phyloP scores from a whole-genome alignment of 2,888 invertebrate genomes.

The Drosophila multiciliata region DNA sequence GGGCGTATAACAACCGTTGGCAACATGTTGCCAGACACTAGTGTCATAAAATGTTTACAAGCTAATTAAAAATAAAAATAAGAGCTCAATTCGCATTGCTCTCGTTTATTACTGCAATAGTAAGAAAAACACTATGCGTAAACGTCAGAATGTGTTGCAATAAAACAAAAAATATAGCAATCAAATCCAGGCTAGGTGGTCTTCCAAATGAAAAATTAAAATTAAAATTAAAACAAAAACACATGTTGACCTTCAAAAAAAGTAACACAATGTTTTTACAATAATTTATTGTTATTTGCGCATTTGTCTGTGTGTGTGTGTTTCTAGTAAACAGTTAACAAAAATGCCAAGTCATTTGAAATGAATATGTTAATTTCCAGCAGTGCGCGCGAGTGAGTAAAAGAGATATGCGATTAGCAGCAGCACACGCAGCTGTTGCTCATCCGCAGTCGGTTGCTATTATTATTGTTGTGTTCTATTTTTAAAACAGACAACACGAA shows the following conservation, averaged over 20 bases:
- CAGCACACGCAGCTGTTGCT: conserved; percentile 7
- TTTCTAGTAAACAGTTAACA: conserved; percentile 2
- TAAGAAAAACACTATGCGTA: conserved; percentile 9
- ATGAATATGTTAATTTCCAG: conserved; percentile 10
- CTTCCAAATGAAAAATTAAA: background rate
- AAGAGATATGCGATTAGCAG: background rate
- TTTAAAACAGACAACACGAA: conserved; percentile 5
- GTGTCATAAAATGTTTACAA: conserved; percentile 55
- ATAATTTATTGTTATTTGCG: conserved; percentile 3
- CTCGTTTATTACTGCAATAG: conserved; percentile 33
- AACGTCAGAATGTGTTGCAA: conserved; percentile 56
- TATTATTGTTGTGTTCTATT: conserved; percentile 8
- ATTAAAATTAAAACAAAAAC: conserved; percentile 18
- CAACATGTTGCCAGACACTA: conserved; percentile 65
- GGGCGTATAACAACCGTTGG: conserved; percentile 45
- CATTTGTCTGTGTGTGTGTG: background rate
- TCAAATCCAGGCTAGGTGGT: conserved; percentile 18
- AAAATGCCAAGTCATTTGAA: conserved; percentile 12
- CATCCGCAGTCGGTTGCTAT: background rate
- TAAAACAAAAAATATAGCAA: conserved; percentile 44
- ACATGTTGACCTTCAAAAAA: conserved; percentile 66
- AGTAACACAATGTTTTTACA: conserved; percentile 21
- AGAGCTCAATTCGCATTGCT: conserved; percentile 47
- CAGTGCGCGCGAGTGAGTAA: background rate
- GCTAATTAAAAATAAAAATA: conserved; percentile 50